Evolutionary conservation across 2,113 vertebrate genomes (phyloP).

Genomic region (Setophaga kirtlandii): DNA sequence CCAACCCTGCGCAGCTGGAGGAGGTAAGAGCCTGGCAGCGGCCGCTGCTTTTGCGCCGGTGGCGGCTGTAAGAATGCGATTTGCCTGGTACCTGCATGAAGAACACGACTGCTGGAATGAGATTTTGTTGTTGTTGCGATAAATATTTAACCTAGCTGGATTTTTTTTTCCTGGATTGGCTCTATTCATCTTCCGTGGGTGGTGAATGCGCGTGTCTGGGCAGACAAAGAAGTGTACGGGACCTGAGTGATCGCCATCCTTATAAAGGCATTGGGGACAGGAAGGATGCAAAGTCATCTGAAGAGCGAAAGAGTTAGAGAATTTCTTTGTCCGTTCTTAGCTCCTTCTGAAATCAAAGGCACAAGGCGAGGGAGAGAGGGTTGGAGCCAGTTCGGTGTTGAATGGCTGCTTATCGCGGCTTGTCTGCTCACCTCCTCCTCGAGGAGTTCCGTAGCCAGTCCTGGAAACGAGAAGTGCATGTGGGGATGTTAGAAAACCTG

Average conservation of each 20-base stretch:
- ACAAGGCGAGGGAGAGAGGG: not conserved
- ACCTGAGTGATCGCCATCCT: conserved; percentile 19
- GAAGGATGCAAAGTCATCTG: conserved; percentile 45
- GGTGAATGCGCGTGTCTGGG: conserved; percentile 51
- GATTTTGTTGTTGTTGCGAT: conserved; percentile 48
- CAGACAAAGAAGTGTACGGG: conserved; percentile 72
- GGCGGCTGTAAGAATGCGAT: not conserved
- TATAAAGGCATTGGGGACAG: conserved; percentile 36
- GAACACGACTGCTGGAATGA: not conserved
- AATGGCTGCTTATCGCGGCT: not conserved
- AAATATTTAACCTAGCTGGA: conserved; percentile 74
- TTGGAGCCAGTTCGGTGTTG: not conserved
- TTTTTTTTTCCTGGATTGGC: not conserved
- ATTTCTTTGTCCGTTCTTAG: conserved; percentile 52
- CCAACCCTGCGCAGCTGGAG: conserved; percentile 14
- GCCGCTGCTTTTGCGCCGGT: not conserved
- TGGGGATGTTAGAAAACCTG: not conserved
- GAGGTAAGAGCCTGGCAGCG: conserved; percentile 68
- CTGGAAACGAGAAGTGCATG: not conserved
- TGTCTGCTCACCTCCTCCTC: not conserved
- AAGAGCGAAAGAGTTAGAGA: conserved; percentile 38
- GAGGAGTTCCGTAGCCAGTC: not conserved
- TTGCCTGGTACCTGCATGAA: conserved; percentile 20
- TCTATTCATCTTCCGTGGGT: conserved; percentile 47
- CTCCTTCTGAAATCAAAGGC: conserved; percentile 28